Conservation (phyloP, 2,797 vertebrate species). For the Aulostomus chinensis region DNA sequence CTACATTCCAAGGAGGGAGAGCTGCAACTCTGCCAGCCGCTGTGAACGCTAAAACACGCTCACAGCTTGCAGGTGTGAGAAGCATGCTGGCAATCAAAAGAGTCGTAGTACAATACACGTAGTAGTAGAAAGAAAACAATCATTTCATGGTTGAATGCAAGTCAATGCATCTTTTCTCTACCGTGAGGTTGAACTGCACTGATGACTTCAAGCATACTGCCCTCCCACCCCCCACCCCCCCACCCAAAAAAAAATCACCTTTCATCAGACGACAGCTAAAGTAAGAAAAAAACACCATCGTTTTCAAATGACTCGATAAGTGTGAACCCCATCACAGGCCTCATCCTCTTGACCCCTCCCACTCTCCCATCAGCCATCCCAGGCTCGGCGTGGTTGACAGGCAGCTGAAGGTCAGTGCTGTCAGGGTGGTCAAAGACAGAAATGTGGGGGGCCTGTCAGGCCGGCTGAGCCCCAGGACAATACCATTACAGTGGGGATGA, state of each 20-base stretch:
- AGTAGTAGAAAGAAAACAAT: no score
- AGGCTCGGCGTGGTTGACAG: slow-evolving; percentile 52
- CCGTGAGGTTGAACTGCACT: no score
- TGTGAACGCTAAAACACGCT: slow-evolving; percentile 3
- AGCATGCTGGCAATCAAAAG: slow-evolving; percentile 12
- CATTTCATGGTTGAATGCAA: no score
- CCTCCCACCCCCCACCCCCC: no score
- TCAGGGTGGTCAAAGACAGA: slow-evolving; percentile 68
- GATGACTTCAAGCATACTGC: no score
- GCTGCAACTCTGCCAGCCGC: slow-evolving; percentile 2
- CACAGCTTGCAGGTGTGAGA: slow-evolving; percentile 37
- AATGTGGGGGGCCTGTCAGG: slow-evolving; percentile 61
- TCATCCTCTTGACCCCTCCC: slow-evolving; percentile 22
- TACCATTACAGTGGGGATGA: slow-evolving; percentile 77
- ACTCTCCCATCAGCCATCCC: slow-evolving; percentile 25
- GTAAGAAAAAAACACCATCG: not conserved
- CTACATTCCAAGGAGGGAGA: not conserved
- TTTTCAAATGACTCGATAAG: slow-evolving; percentile 8
- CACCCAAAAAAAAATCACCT: no score
- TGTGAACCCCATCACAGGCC: slow-evolving; percentile 8
- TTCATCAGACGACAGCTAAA: not conserved
- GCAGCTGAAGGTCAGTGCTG: slow-evolving; percentile 68
- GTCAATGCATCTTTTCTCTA: no score
- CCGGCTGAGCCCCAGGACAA: slow-evolving; percentile 69
- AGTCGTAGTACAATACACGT: no score